phyloP scores from a whole-genome alignment of 2,113 vertebrate genomes.

The Taurulus bubalis region DNA sequence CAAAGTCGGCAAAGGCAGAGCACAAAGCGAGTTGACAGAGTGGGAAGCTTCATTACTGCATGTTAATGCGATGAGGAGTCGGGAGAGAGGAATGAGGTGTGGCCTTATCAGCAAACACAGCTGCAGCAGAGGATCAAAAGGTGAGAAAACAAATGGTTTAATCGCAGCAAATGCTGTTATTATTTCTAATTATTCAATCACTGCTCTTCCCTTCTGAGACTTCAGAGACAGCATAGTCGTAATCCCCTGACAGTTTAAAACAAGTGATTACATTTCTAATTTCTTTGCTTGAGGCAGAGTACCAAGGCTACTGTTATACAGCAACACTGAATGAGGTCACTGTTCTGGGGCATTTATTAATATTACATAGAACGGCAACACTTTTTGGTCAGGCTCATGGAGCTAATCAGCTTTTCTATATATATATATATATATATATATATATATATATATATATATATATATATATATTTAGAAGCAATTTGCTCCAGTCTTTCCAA shows the following conservation, averaged over 20 bases:
- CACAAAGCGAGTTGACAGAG: not conserved
- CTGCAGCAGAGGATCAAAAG: slow-evolving; percentile 46
- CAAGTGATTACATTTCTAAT: slow-evolving; percentile 69
- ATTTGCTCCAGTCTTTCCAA: slow-evolving; percentile 27
- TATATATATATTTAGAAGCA: slow-evolving; percentile 39
- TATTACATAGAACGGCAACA: slow-evolving; percentile 11
- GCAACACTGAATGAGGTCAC: slow-evolving; percentile 40
- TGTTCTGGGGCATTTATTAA: slow-evolving; percentile 38
- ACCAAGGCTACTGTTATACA: slow-evolving; percentile 14
- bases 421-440: too few species aligned
- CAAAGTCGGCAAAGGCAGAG: not conserved
- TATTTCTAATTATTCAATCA: slow-evolving; percentile 63
- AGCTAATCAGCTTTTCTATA: slow-evolving; percentile 48
- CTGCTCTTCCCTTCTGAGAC: slow-evolving; percentile 22
- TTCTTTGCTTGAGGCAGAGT: slow-evolving; percentile 33
- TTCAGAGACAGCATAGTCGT: slow-evolving; percentile 44
- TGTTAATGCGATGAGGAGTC: slow-evolving; percentile 40
- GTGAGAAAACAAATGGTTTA: slow-evolving; percentile 39
- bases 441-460: too few species aligned
- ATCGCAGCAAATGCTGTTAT: slow-evolving; percentile 28
- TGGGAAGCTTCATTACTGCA: slow-evolving; percentile 7
- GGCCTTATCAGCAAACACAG: slow-evolving; percentile 67
- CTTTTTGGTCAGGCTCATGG: slow-evolving; percentile 22
- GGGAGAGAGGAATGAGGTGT: slow-evolving; percentile 2
- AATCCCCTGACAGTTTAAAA: slow-evolving; percentile 49